Percentiles rank a stretch among this genome's conserved stretches.
Evolutionary conservation across 2,888 invertebrate species (phyloP).

Genomic region (Thera britannica): DNA sequence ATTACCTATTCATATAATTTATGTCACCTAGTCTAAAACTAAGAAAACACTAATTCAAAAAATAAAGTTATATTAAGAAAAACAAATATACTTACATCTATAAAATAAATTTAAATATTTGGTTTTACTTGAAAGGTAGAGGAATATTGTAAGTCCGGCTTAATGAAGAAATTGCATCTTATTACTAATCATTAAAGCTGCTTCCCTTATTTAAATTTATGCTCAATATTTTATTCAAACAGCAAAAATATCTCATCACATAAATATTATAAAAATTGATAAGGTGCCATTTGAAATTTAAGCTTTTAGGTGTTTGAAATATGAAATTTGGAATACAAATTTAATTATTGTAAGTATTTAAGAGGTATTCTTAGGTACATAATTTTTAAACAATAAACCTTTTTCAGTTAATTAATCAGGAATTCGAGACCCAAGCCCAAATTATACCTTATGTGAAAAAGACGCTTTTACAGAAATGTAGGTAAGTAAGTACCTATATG

Average conservation of each 20-base stretch:
- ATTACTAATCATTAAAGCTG: conserved; percentile 69
- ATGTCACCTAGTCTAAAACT: no score
- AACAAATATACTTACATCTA: no score
- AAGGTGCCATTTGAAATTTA: conserved; percentile 29
- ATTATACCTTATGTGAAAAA: no score
- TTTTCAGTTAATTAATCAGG: no score
- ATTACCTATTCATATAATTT: no score
- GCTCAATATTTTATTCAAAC: conserved; percentile 70
- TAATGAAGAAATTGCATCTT: conserved; percentile 48
- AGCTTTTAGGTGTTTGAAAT: conserved; percentile 17
- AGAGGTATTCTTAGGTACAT: neutral
- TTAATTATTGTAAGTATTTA: conserved; percentile 7
- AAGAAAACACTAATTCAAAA: no score
- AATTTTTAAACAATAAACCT: neutral
- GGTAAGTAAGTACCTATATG: no score
- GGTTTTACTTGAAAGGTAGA: neutral
- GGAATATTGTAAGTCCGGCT: conserved; percentile 5
- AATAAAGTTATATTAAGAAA: no score
- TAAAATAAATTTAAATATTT: neutral
- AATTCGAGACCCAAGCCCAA: no score
- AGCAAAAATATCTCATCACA: conserved; percentile 73
- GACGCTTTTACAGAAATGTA: no score
- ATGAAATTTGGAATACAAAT: conserved; percentile 9
- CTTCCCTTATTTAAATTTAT: conserved; percentile 58
- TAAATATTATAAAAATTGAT: conserved; percentile 39